Conservation (phyloP, 2,888 invertebrate species). For the Epinotia ramella region DNA sequence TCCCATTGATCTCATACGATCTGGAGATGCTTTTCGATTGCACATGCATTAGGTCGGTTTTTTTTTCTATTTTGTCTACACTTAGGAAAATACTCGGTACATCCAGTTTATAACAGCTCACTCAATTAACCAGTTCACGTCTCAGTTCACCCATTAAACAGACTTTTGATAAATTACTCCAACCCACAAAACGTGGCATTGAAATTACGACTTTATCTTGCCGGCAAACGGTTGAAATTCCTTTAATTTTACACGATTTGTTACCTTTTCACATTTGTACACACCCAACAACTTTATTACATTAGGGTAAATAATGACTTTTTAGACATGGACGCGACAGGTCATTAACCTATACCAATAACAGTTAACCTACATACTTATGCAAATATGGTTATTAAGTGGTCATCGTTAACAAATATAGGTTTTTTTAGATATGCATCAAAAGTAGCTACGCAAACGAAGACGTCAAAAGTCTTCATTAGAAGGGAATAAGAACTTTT, state of each 20-base stretch:
- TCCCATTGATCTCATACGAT: not conserved
- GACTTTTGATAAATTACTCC: not conserved
- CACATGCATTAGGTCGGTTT: too few species aligned
- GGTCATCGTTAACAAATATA: constrained; percentile 25
- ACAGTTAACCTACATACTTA: constrained; percentile 24
- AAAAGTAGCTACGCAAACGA: too few species aligned
- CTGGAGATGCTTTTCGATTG: too few species aligned
- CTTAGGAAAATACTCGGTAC: not conserved
- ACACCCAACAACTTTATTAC: constrained; percentile 1
- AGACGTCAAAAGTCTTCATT: too few species aligned
- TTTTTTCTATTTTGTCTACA: too few species aligned
- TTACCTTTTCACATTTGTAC: not conserved
- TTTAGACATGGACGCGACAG: constrained; percentile 18
- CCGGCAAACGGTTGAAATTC: not conserved
- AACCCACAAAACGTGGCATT: not conserved
- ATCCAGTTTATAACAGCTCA: not conserved
- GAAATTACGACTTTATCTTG: not conserved
- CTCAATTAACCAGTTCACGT: not conserved
- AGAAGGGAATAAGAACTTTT: too few species aligned
- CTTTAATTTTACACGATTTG: not conserved
- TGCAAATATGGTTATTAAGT: constrained; percentile 25
- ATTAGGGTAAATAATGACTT: constrained; percentile 22
- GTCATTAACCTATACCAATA: constrained; percentile 20
- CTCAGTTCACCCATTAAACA: not conserved
- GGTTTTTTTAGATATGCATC: not conserved